Base-by-base conservation (phyloP, 2,113 vertebrate genomes). In the Brachirus orientalis region DNA sequence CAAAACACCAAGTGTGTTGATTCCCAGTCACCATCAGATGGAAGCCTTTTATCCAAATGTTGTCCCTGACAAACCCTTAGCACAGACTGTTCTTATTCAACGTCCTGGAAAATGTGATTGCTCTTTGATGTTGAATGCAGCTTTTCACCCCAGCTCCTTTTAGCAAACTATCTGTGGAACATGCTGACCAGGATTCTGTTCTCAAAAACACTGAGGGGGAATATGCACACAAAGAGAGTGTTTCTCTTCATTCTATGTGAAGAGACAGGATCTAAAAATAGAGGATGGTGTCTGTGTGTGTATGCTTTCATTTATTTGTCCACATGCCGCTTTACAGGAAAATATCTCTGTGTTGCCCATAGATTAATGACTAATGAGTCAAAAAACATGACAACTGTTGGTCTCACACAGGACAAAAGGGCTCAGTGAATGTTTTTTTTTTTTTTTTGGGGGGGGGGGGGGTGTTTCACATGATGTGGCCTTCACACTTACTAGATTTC, bases 191-290 rank as follows among this genome's bases (percentile, higher is more conserved):
- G 19, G 62, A 52, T 65, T 51, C 38, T 38, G 36, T 38, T 45
- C 44, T 62, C 16, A 58, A 8, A 72, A 63, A 65, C 37, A 54
- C 12, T 0, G 44, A 54, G 38, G 19, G 43, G 33, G 50, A 66
- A 38, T 11, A 41, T 16, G 33, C 22, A 33, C 60, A 77, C 64
- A 75, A 62, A 78, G 69, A 10, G 1, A 65, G 51, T 0, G 7
- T 54, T 64, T 28, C 36, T 63, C 10, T 44, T 62, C 54, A 44
- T 67, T 72, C 64, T 28, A 64, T 59, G 38, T 33, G 50, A 72
- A 54, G 68, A 83, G 63, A 75, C 35, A 0, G 19, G 16, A 51
- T 65, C 83, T 88, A 90, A 84, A 87, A 89, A 89, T 85, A 85
- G 72, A 46, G 45, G 6, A 18, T 18, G 17, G 22, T 19, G 36